Percentiles rank a stretch among this genome's conserved stretches.
Evolutionary conservation across 2,888 invertebrate species (phyloP).

Genomic region (Sepiola atlantica): DNA sequence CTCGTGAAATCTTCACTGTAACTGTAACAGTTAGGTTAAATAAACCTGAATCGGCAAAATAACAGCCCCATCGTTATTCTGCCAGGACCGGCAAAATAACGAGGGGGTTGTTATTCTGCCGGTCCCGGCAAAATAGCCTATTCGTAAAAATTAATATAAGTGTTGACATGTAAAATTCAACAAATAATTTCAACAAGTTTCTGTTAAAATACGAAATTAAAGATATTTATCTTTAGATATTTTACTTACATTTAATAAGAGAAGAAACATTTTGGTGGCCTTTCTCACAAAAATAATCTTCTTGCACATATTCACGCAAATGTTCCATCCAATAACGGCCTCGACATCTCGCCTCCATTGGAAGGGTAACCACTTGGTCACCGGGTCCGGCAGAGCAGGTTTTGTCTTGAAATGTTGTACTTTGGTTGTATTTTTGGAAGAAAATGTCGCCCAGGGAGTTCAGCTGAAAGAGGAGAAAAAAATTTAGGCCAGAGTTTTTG

Average conservation of each 20-base stretch:
- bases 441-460: slow-evolving; percentile 41
- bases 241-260: not conserved
- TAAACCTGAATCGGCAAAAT: too few species aligned
- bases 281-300: not conserved
- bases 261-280: not conserved
- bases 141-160: too few species aligned
- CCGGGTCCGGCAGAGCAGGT: slow-evolving; percentile 43
- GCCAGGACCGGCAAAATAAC: too few species aligned
- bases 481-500: too few species aligned
- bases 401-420: not conserved
- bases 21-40: too few species aligned
- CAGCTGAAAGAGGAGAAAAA: not conserved
- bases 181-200: too few species aligned
- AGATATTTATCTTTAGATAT: not conserved
- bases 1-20: too few species aligned
- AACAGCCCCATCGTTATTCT: too few species aligned
- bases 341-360: not conserved
- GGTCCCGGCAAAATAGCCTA: too few species aligned
- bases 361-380: not conserved
- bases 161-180: too few species aligned
- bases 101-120: too few species aligned
- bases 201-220: too few species aligned
- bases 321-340: slow-evolving; percentile 34
- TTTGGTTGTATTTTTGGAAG: slow-evolving; percentile 23
- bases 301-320: not conserved